phyloP scores from a whole-genome alignment of 2,888 invertebrate genomes.

The Eilema depressum region DNA sequence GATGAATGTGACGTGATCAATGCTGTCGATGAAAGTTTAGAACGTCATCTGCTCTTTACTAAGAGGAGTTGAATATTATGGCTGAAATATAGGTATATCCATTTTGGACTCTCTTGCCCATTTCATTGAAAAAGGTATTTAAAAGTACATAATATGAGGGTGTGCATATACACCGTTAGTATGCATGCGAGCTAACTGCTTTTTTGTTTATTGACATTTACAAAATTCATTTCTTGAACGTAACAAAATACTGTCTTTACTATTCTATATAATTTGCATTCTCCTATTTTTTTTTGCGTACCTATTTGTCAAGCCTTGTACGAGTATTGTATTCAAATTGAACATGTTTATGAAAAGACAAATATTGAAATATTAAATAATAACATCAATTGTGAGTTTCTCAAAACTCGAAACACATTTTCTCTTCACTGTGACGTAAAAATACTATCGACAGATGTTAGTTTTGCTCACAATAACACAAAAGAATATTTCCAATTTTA shows the following conservation, averaged over 20 bases:
- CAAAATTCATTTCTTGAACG: neutral
- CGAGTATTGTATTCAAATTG: neutral
- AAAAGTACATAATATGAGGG: too few species aligned
- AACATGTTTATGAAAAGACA: neutral
- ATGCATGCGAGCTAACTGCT: too few species aligned
- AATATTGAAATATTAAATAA: neutral
- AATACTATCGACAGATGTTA: neutral
- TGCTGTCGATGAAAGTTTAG: constrained; percentile 41
- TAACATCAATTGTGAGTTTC: neutral
- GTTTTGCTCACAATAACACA: constrained; percentile 3
- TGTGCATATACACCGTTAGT: too few species aligned
- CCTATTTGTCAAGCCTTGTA: neutral
- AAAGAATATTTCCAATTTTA: constrained; percentile 3
- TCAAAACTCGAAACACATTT: neutral
- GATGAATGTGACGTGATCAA: constrained; percentile 64
- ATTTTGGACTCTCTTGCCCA: neutral
- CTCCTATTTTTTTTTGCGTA: neutral
- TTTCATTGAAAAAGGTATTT: too few species aligned
- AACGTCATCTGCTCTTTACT: constrained; percentile 55
- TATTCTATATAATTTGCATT: neutral
- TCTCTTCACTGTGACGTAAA: constrained; percentile 23
- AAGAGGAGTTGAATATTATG: neutral
- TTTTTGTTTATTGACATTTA: neutral
- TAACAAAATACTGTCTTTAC: neutral
- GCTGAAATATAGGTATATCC: neutral